Conservation (phyloP, 2,888 invertebrate species). For the Sericinus montela region DNA sequence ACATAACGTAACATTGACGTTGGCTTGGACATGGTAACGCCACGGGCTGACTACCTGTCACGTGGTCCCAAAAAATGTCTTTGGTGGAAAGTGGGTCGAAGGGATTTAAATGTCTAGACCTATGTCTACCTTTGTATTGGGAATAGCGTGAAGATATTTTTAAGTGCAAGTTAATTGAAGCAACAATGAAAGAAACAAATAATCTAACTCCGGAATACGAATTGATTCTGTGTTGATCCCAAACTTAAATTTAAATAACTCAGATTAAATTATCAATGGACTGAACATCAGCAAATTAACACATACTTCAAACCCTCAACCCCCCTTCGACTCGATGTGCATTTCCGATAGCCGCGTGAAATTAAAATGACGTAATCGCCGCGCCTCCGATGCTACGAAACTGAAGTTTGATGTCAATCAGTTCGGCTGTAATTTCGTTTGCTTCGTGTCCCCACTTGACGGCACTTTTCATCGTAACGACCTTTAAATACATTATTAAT, state of each 20-base stretch:
- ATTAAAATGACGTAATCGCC: conserved; percentile 5
- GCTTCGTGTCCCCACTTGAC: neutral
- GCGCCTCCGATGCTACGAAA: neutral
- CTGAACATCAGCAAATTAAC: conserved; percentile 8
- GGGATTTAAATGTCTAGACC: too few relatives aligned
- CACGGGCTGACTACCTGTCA: too few relatives aligned
- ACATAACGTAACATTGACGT: too few relatives aligned
- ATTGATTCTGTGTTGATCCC: too few relatives aligned
- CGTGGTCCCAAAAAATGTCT: too few relatives aligned
- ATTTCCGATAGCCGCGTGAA: conserved; percentile 3
- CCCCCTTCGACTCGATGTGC: conserved; percentile 8
- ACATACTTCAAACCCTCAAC: conserved; percentile 5
- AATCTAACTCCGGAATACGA: too few relatives aligned
- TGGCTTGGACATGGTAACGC: too few relatives aligned
- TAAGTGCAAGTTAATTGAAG: too few relatives aligned
- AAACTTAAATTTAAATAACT: neutral
- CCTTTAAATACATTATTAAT: conserved; percentile 28
- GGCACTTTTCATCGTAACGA: conserved; percentile 20
- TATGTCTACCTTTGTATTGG: too few relatives aligned
- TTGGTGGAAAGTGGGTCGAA: too few relatives aligned
- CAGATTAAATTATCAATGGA: neutral
- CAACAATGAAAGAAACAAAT: too few relatives aligned
- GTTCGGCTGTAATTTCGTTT: neutral
- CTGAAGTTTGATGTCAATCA: conserved; percentile 1
- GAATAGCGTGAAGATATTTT: too few relatives aligned